Evolutionary conservation across 2,113 vertebrate species (phyloP), one percentile per base, ranked within the genome.

Genomic region (Meles meles): DNA sequence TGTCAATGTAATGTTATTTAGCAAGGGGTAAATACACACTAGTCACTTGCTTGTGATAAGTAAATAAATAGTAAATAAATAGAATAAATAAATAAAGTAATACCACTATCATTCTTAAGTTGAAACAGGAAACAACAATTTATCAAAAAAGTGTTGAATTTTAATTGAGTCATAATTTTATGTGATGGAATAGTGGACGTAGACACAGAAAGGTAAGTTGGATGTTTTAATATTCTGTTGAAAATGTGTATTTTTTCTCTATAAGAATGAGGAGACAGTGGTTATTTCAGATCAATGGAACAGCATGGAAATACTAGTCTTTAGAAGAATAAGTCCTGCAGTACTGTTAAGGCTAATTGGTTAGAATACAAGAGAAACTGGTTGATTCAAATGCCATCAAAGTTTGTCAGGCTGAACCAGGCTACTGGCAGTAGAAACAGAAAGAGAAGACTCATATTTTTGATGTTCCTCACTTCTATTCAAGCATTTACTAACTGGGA

Each of bases 391-490:
- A 84, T 71, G 2, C 4, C 57, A 55, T 72, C 55, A 88, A 90
- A 82, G 39, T 37, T 85, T 44, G 57, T 72, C 49, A 71, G 47
- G 29, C 29, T 61, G 65, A 95, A 74, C 44, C 69, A 95, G 47
- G 44, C 42, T 8, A 90, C 7, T 6, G 1, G 25, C 79, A 71
- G 25, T 34, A 49, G 29, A 96, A 84, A 82, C 7, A 90, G 81
- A 88, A 81, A 63, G 25, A 74, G 39, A 49, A 47, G 17, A 76
- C 44, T 59, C 23, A 25, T 23, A 44, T 79, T 77, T 94, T 65
- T 81, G 4, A 90, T 74, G n/a, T 44, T 86, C 37, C 93, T 93
- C 23, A n/a, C 37, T 91, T 95, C 97, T 63, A 90, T 63, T 93
- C 42, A 59, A 82, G 21, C 34, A 13, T 84, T 76, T 93, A 67